These are phyloP conservation scores for Gavialis gangeticus DNA, from an alignment of 2,113 vertebrate genomes.

Conservation along the genomic window DNA sequence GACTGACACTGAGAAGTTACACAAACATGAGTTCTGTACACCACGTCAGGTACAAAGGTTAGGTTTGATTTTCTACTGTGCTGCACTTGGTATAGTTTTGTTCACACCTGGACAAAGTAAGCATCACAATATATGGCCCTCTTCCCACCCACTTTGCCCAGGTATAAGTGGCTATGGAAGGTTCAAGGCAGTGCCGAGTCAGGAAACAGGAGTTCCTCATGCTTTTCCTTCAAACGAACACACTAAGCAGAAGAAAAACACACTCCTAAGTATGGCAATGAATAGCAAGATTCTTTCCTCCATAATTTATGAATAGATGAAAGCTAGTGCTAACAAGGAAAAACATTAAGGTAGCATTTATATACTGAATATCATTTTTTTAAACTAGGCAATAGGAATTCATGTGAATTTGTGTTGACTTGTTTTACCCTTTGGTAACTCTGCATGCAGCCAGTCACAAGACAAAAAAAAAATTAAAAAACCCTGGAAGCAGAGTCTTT, in stretches of 20 bases:
- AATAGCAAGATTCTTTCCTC: neutral
- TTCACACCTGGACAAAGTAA: neutral
- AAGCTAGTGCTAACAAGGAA: constrained; percentile 21
- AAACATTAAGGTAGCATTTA: constrained; percentile 26
- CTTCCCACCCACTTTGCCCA: neutral
- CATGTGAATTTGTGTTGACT: constrained; percentile 16
- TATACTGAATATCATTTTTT: constrained; percentile 4
- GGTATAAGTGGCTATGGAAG: neutral
- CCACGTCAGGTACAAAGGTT: neutral
- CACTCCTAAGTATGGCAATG: neutral
- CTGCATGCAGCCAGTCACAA: constrained; percentile 3
- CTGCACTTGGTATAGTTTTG: neutral
- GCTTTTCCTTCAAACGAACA: constrained; percentile 13
- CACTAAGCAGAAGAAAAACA: neutral
- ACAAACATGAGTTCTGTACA: neutral
- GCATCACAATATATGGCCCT: neutral
- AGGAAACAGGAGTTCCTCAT: constrained; percentile 13
- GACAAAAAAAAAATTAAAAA: neutral
- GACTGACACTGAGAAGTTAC: neutral
- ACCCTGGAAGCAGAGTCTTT: neutral
- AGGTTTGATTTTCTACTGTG: neutral
- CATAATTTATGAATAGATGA: neutral
- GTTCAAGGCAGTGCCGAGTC: neutral
- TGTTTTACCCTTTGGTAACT: neutral
- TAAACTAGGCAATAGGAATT: neutral